Evolutionary conservation across 2,797 vertebrate genomes (phyloP).

Genomic region (Parotocinclus haroldoi): DNA sequence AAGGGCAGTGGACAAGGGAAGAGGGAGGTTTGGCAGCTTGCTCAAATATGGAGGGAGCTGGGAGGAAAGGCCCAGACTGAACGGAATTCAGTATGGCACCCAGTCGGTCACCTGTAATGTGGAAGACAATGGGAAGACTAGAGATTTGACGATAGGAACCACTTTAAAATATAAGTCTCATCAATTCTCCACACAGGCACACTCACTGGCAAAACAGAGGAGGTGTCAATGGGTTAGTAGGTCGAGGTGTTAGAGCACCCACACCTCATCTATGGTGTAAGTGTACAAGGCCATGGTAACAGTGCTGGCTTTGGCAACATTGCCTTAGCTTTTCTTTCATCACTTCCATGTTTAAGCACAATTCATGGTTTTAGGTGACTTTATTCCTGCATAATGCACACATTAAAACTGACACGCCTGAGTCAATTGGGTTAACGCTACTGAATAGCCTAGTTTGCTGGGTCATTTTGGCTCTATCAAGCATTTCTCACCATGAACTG

Average conservation of each 20-base stretch:
- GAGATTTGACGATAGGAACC: conserved; percentile 81
- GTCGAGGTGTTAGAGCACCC: conserved; percentile 20
- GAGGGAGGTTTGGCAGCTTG: conserved; percentile 99
- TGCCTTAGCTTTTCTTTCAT: conserved; percentile 37
- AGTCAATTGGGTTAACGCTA: neutral
- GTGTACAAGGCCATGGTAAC: conserved; percentile 13
- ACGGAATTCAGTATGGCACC: conserved; percentile 99
- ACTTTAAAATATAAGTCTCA: conserved; percentile 42
- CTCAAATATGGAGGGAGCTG: conserved; percentile 98
- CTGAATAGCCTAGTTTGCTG: conserved; percentile 5
- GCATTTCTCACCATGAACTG: conserved; percentile 9
- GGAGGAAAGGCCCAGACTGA: conserved; percentile 99
- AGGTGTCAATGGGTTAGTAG: conserved; percentile 41
- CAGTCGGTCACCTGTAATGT: conserved; percentile 98
- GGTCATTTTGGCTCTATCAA: conserved; percentile 1
- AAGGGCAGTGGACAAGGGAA: conserved; percentile 99
- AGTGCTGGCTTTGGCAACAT: conserved; percentile 26
- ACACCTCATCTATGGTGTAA: conserved; percentile 23
- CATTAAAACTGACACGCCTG: neutral
- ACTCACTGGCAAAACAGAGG: conserved; percentile 32
- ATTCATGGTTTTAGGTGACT: conserved; percentile 5
- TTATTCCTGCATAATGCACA: neutral
- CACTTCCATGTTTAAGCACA: conserved; percentile 32
- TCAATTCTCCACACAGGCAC: conserved; percentile 49
- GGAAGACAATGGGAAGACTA: conserved; percentile 96